These are phyloP conservation scores for Podotricha telesiphe DNA, from an alignment of 2,888 invertebrate species.

Conservation along the genomic window DNA sequence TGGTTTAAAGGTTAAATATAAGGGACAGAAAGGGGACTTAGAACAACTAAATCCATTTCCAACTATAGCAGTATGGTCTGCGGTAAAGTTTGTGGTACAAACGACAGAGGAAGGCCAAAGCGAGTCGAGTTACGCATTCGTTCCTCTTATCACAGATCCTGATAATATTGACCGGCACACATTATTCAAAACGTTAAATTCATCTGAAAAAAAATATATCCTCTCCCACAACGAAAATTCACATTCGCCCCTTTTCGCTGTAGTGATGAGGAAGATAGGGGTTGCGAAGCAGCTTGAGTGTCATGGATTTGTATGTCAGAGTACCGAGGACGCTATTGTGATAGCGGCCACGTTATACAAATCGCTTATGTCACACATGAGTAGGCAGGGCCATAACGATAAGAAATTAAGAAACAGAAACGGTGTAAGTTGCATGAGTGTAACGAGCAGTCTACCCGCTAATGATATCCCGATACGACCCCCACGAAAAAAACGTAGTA, in stretches of 20 bases:
- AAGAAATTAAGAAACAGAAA: conserved; percentile 87
- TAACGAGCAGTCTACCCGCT: conserved; percentile 85
- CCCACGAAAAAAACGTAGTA: conserved; percentile 88
- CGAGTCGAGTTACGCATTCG: conserved; percentile 88
- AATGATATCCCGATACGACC: conserved; percentile 86
- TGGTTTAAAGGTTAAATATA: conserved; percentile 89
- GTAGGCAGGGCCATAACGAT: conserved; percentile 79
- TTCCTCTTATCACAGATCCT: conserved; percentile 92
- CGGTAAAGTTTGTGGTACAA: conserved; percentile 92
- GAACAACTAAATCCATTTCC: conserved; percentile 92
- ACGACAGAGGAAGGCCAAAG: conserved; percentile 81
- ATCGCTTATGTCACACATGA: conserved; percentile 92
- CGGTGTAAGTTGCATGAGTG: conserved; percentile 90
- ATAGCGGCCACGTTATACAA: conserved; percentile 96
- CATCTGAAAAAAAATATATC: conserved; percentile 83
- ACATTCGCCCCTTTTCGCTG: conserved; percentile 94
- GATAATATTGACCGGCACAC: conserved; percentile 89
- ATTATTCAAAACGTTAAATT: conserved; percentile 84
- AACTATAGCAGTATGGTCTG: conserved; percentile 96
- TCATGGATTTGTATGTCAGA: conserved; percentile 95
- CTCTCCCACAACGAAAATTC: conserved; percentile 83
- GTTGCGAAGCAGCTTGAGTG: conserved; percentile 92
- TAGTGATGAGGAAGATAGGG: conserved; percentile 92
- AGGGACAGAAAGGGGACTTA: conserved; percentile 85
- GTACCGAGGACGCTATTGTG: conserved; percentile 95